Conservation (phyloP, 2,888 invertebrate species). For the Bhutanitis thaidina region DNA sequence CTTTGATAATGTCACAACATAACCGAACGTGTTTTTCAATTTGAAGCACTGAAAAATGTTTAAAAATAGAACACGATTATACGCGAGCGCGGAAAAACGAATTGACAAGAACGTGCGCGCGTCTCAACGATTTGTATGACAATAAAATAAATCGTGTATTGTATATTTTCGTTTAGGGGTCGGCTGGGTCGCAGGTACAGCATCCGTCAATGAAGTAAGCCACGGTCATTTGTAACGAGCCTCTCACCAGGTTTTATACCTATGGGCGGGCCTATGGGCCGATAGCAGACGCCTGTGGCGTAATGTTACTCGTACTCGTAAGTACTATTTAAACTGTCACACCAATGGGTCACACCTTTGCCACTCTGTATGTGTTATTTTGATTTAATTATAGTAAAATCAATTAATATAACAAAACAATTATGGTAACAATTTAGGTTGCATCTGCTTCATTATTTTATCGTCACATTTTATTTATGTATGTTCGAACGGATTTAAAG, state of each 20-base stretch:
- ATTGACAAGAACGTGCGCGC: constrained; percentile 32
- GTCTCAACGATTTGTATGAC: constrained; percentile 51
- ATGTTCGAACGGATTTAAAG: too few species aligned
- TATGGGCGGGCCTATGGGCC: too few species aligned
- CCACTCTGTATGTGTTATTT: too few species aligned
- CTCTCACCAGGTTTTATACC: constrained; percentile 52
- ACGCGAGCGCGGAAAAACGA: constrained; percentile 20
- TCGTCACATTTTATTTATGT: too few species aligned
- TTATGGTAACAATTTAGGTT: too few species aligned
- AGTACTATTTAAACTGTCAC: not conserved
- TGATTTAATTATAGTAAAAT: too few species aligned
- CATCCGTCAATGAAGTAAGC: constrained; percentile 60
- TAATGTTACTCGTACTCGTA: too few species aligned
- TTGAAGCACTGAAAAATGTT: constrained; percentile 1
- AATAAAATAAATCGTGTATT: constrained; percentile 51
- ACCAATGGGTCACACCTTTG: not conserved
- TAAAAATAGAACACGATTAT: constrained; percentile 9
- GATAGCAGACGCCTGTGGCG: too few species aligned
- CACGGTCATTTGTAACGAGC: constrained; percentile 52
- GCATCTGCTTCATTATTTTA: too few species aligned
- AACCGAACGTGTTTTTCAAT: not conserved
- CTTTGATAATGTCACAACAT: constrained; percentile 10
- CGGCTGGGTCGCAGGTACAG: constrained; percentile 44
- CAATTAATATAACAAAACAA: too few species aligned
- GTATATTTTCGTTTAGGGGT: constrained; percentile 51